These are phyloP conservation scores for Tylochromis polylepis DNA, from an alignment of 2,113 vertebrate genomes.

Conservation along the genomic window DNA sequence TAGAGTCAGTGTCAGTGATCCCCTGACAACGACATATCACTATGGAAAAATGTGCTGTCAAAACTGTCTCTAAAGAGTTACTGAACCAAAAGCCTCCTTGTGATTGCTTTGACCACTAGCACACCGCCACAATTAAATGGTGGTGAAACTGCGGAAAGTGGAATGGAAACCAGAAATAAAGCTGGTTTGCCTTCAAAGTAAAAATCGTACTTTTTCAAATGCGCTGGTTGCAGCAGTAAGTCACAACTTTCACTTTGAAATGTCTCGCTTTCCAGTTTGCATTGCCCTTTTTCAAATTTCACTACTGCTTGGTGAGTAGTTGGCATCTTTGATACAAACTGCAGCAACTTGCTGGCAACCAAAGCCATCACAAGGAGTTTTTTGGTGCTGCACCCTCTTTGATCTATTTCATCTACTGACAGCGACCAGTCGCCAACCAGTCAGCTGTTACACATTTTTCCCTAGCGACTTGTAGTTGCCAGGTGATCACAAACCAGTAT, in stretches of 20 bases:
- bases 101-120: background rate
- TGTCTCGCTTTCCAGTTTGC: background rate
- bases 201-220: background rate
- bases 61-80: background rate
- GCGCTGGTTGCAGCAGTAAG: background rate
- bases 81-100: background rate
- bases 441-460: background rate
- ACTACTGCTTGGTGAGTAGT: background rate
- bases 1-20: background rate
- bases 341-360: background rate
- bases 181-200: accelerated
- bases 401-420: background rate
- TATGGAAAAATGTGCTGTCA: too few species aligned
- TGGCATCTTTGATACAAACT: background rate
- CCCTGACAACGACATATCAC: too few species aligned
- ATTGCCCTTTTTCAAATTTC: background rate
- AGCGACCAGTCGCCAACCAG: background rate
- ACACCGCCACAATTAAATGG: background rate
- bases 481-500: background rate
- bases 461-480: background rate
- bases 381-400: background rate
- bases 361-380: background rate
- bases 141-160: background rate
- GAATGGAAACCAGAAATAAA: background rate
- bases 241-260: background rate